Conservation (phyloP, 2,797 vertebrate genomes). For the Argya squamiceps region DNA sequence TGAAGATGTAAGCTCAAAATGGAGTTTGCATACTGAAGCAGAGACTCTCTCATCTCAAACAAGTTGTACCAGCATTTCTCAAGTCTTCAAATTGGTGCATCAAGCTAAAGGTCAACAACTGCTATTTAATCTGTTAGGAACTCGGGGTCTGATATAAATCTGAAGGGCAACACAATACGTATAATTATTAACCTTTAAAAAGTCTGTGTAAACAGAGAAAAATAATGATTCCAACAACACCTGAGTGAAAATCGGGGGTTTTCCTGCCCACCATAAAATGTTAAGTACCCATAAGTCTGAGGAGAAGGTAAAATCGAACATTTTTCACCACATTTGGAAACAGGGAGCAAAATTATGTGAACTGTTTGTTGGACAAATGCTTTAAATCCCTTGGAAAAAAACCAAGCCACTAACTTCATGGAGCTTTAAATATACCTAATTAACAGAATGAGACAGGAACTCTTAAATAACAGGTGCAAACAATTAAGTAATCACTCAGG, state of each 20-base stretch:
- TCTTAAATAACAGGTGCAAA: constrained; percentile 31
- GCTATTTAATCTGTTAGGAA: constrained; percentile 22
- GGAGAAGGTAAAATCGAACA: background rate
- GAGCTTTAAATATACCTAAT: constrained; percentile 1
- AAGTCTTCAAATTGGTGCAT: background rate
- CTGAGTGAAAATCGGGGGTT: background rate
- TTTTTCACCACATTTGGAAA: background rate
- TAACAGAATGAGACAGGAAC: background rate
- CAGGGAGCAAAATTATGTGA: background rate
- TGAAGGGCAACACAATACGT: constrained; percentile 13
- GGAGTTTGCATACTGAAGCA: background rate
- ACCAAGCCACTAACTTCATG: background rate
- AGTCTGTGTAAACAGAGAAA: background rate
- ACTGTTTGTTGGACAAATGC: background rate
- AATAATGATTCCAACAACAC: background rate
- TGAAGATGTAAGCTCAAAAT: background rate
- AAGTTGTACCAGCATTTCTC: background rate
- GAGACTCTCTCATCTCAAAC: background rate
- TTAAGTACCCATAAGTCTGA: background rate
- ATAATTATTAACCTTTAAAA: constrained; percentile 48
- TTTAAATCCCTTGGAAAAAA: background rate
- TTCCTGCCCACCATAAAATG: background rate
- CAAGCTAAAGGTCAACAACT: constrained; percentile 45
- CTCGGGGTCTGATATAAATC: background rate
- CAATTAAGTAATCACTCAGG: constrained; percentile 27